Conservation (phyloP, 2,888 invertebrate species). For the Leucania comma region DNA sequence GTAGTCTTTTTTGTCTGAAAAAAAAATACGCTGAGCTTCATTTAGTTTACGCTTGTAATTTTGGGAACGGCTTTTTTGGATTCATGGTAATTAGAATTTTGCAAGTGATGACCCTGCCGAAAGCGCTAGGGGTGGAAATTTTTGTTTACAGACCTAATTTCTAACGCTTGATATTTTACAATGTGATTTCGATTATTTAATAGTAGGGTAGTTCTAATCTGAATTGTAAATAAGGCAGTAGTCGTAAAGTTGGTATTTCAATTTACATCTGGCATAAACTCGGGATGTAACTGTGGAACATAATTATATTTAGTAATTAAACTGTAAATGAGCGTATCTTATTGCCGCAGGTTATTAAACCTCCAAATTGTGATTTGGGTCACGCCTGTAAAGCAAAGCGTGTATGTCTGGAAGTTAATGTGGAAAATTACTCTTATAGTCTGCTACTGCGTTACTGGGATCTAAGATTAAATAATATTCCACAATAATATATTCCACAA, state of each 20-base stretch:
- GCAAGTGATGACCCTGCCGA: slow-evolving; percentile 34
- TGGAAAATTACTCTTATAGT: slow-evolving; percentile 3
- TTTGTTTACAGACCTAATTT: slow-evolving; percentile 3
- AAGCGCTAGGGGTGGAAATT: slow-evolving; percentile 14
- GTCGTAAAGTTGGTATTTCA: slow-evolving; percentile 55
- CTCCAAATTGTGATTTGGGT: slow-evolving; percentile 47
- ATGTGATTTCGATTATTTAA: slow-evolving; percentile 27
- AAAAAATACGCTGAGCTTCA: slow-evolving; percentile 58
- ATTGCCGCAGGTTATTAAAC: slow-evolving; percentile 46
- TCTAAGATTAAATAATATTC: neutral
- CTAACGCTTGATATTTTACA: slow-evolving; percentile 19
- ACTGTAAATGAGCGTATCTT: slow-evolving; percentile 37
- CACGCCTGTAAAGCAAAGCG: slow-evolving; percentile 25
- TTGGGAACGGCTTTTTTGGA: slow-evolving; percentile 42
- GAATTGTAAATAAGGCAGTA: slow-evolving; percentile 50
- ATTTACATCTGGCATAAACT: slow-evolving; percentile 53
- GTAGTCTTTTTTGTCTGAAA: slow-evolving; percentile 44
- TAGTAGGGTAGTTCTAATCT: slow-evolving; percentile 13
- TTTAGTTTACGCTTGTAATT: slow-evolving; percentile 54
- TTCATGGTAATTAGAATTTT: slow-evolving; percentile 53
- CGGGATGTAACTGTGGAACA: slow-evolving; percentile 30
- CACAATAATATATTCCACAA: too few relatives aligned
- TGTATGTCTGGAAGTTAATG: slow-evolving; percentile 2
- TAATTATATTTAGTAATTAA: slow-evolving; percentile 60
- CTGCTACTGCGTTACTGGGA: neutral